Evolutionary conservation across 2,113 vertebrate genomes (phyloP), one percentile per base, ranked within the genome.

Genomic region (Chiloscyllium plagiosum): DNA sequence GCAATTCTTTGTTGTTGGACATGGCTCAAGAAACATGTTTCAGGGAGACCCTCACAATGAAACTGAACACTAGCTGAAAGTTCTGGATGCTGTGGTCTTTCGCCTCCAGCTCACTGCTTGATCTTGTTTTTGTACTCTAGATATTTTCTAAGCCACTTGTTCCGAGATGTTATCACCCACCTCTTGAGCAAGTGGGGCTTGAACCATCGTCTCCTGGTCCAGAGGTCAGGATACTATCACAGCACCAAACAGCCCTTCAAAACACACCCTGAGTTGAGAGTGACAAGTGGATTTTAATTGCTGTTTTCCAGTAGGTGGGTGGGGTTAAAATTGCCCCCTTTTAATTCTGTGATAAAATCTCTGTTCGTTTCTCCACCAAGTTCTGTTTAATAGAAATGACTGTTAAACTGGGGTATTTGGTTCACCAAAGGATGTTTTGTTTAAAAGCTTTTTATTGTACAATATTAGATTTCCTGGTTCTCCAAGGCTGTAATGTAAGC

Each of bases 361-460:
- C 80, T 42, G 37, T 42, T 19, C 37, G 7, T 42, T 83, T 20
- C 5, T 47, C 80, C 37, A 47, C 80, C 19, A 47, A 37, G 3
- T 5, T 83, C 37, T 22, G 80, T n/a, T 83, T 83, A 83, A 42
- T 47, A n/a, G 80, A 47, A 83, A 37, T 19, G n/a, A 83, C 78
- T 42, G 80, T 42, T 20, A 42, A 83, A 83, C 37, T 83, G 4
- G 37, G 80, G 37, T 42, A 83, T 20, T 83, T 83, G 37, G 37
- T 83, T 83, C n/a, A 83, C 80, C 80, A 83, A 47, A 83, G 80
- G 80, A 83, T 83, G 80, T 83, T 83, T 47, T 83, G 80, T 83
- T 83, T 83, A 83, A 83, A 37, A 83, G 37, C 17, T 42, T 83
- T 80, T 83, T 83, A 83, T 83, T 83, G 80, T 47, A 22, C 80